Base-by-base conservation (phyloP, 92 coral and sea anemone species). In the Parazoanthus darwini region DNA sequence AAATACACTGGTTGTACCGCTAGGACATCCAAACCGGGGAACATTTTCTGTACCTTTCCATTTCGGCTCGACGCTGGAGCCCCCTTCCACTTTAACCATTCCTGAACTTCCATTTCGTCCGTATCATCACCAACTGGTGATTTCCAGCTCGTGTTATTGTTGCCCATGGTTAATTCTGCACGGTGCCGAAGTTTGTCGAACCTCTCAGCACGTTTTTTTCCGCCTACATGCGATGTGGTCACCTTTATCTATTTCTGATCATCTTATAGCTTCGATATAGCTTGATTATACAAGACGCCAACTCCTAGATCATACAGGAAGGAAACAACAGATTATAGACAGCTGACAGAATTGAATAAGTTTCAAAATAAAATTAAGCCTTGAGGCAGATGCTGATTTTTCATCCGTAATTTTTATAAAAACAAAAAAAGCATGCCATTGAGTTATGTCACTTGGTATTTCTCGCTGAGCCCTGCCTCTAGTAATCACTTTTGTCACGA, bases 1-100 rank as follows among this genome's bases (percentile, higher is more conserved):
- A 84, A 35, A 46, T 71, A 84, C 39, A 84, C 87, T 5, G 87
- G 87, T 25, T 84, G 87, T 71, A 84, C 87, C 6, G 87, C 67
- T 29, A 84, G 39, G 29, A 84, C 87, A 48, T 84, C 87, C 87
- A 84, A 25, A 70, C 79, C 87, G n/a, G 87, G 87, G 16, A 35
- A 46, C 74, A 84, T 74, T 50, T 70, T 84, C 43, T 51, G 68
- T 29, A 84, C 87, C 48, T 51, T 70, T 25, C 68, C 87, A 72
- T 84, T 84, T 71, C 79, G 43, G 9, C 65, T 70, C 6, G 85
- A 80, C 46, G 85, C 71, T n/a, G 73, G 78, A 18, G 88, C 66
- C 23, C 78, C 90, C 86, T 80, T 92, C 94, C 94, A 92, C 76
- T 89, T 91, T 35, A 92, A 82, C 94, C 94, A 92, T 8, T 90